Evolutionary conservation across 2,113 vertebrate genomes (phyloP), one percentile per base, ranked within the genome.

Genomic region (Oreochromis spilurus): DNA sequence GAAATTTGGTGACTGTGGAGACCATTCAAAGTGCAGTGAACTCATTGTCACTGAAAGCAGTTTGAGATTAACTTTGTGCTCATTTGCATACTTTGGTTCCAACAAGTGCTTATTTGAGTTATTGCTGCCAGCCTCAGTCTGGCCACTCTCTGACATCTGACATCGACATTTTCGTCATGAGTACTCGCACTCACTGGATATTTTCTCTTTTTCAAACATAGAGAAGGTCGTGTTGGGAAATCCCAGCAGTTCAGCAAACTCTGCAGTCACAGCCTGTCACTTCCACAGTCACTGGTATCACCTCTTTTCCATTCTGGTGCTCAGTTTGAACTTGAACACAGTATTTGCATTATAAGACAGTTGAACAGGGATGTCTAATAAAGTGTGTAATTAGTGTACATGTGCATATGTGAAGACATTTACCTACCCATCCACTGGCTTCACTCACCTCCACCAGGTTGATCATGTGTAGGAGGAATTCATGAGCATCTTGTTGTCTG

Each of bases 401-500:
- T 72, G 67, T 72, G 21, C 16, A 77, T 38, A 67, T 50, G 70
- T 50, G 45, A 77, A 53, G 9, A 50, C 5, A 17, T 72, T 40
- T 2, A 10, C 3, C 31, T 29, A 34, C 6, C 48, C 10, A 19
- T 26, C 1, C 40, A 19, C 9, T 62, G 43, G 38, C 60, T 58
- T 58, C 57, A 89, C 97, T 96, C 88, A 99, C 98, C 97, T 99
- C 98, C 78, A 98, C 97, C 26, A 97, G 94, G 94, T 98, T 99
- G 91, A 99, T 97, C 57, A 99, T 91, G 87, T 99, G 98, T 84
- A 98, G 77, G 86, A 99, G 96, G 94, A 99, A 98, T 81, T 99
- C 98, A 2, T 98, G 97, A 24, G 97, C 98, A 0, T 99, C 99
- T 87, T 99, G 99, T 87, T 99, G 99, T 91, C 99, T 97, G 14